These are phyloP conservation scores for Capitulum mitella DNA, from an alignment of 2,888 invertebrate genomes.

Conservation along the genomic window DNA sequence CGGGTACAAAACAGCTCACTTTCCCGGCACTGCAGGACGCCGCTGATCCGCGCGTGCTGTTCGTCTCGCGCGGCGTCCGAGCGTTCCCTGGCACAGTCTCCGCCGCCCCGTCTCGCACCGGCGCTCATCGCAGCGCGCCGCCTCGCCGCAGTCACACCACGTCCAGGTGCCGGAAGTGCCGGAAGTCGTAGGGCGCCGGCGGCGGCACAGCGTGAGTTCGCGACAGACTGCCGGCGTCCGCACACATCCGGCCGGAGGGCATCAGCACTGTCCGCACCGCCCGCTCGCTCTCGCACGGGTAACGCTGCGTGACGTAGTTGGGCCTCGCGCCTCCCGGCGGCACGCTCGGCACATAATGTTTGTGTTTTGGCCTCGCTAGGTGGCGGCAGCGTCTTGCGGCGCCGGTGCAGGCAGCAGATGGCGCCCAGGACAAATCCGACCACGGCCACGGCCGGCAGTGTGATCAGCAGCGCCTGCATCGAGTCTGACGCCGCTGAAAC, in stretches of 20 bases:
- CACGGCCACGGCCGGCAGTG: background rate
- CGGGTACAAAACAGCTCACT: too few relatives aligned
- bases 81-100: too few relatives aligned
- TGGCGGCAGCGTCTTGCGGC: background rate
- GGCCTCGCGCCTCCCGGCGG: conserved; percentile 6
- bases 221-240: background rate
- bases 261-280: conserved; percentile 1
- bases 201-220: background rate
- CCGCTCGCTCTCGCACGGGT: background rate
- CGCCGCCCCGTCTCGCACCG: too few relatives aligned
- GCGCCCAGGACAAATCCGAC: background rate
- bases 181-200: conserved; percentile 17
- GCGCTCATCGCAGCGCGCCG: too few relatives aligned
- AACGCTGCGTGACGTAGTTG: conserved; percentile 3
- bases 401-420: conserved; percentile 18
- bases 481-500: background rate
- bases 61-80: too few relatives aligned
- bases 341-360: background rate
- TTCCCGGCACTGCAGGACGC: too few relatives aligned
- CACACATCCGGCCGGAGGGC: background rate
- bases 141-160: background rate
- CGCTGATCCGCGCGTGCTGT: too few relatives aligned
- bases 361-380: conserved; percentile 13
- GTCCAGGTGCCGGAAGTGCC: conserved; percentile 19
- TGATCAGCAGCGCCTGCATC: background rate